Evolutionary conservation across 2,888 invertebrate species (phyloP), one percentile per base, ranked within the genome.

Genomic region (Netelia virgata): DNA sequence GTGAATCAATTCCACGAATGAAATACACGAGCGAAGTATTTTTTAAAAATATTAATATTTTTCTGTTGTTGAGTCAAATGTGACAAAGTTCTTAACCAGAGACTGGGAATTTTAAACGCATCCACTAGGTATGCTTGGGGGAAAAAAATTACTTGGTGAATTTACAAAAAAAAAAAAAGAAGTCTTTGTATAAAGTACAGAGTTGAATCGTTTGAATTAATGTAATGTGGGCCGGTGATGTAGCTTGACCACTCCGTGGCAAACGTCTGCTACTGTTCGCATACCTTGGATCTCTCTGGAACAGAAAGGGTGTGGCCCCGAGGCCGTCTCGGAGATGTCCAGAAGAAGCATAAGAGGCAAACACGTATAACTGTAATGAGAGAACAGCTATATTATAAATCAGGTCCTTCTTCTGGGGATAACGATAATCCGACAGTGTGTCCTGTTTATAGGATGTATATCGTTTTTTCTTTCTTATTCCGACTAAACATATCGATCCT

Each of bases 331-430:
- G 64, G 23, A 87, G 89, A 88, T 90, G 90, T 90, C 90, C 90
- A 53, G 47, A 63, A 87, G 90, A 88, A 90, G 88, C 88, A 64
- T 68, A 73, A 73, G 20, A 59, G 36, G 18, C 63, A 66, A 76
- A 68, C 61, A 14, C 61, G n/a, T 14, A 14, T 28, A 61, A 18
- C 55, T 53, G 75, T 90, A 91, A 92, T 91, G 91, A 92, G 78
- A 74, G 91, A 87, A 90, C 90, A 89, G 90, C 90, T 89, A 91
- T 89, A 86, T 90, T 90, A 92, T 92, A 92, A 93, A 93, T 92
- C 92, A 92, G 88, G 89, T 90, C 88, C 89, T 90, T 88, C 89
- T 82, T 83, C 84, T 78, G 74, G 89, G 88, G 92, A 91, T 92
- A 90, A 92, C 90, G 87, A 88, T 90, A 89, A 90, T 90, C 89